Evolutionary conservation across 2,888 invertebrate species (phyloP).

Genomic region (Apotomis turbidana): DNA sequence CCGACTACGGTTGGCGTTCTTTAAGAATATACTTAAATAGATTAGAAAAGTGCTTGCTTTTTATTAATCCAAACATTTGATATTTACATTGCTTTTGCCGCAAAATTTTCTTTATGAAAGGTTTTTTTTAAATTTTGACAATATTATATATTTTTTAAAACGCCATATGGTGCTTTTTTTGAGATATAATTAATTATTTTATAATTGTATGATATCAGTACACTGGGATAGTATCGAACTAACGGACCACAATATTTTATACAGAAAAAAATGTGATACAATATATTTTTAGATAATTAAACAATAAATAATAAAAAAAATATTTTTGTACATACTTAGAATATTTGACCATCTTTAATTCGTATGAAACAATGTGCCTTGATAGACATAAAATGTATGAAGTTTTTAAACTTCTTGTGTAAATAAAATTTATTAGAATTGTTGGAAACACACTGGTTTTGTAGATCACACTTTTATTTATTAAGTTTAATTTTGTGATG

Average conservation of each 20-base stretch:
- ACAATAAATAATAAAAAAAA: slow-evolving; percentile 56
- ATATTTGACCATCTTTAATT: slow-evolving; percentile 39
- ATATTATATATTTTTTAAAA: slow-evolving; percentile 23
- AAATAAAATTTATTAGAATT: slow-evolving; percentile 50
- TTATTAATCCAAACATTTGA: slow-evolving; percentile 32
- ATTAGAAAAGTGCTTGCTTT: slow-evolving; percentile 37
- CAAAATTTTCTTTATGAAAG: slow-evolving; percentile 29
- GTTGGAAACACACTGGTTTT: slow-evolving; percentile 69
- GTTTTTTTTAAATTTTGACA: slow-evolving; percentile 41
- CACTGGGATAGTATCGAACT: slow-evolving; percentile 53
- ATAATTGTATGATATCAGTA: slow-evolving; percentile 44
- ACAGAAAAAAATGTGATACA: slow-evolving; percentile 70
- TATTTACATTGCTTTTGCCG: slow-evolving; percentile 24
- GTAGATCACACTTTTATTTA: slow-evolving; percentile 57
- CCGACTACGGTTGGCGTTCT: slow-evolving; percentile 18
- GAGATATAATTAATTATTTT: slow-evolving; percentile 46
- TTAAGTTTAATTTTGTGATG: slow-evolving; percentile 67
- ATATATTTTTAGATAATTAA: slow-evolving; percentile 76
- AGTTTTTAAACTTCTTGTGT: slow-evolving; percentile 49
- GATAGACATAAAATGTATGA: slow-evolving; percentile 50
- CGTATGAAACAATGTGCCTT: slow-evolving; percentile 63
- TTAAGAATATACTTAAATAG: slow-evolving; percentile 36
- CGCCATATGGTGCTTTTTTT: slow-evolving; percentile 59
- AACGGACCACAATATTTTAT: slow-evolving; percentile 69
- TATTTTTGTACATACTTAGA: slow-evolving; percentile 59